Evolutionary conservation across 2,113 vertebrate genomes (phyloP), one percentile per base, ranked within the genome.

Genomic region (Psophia crepitans): DNA sequence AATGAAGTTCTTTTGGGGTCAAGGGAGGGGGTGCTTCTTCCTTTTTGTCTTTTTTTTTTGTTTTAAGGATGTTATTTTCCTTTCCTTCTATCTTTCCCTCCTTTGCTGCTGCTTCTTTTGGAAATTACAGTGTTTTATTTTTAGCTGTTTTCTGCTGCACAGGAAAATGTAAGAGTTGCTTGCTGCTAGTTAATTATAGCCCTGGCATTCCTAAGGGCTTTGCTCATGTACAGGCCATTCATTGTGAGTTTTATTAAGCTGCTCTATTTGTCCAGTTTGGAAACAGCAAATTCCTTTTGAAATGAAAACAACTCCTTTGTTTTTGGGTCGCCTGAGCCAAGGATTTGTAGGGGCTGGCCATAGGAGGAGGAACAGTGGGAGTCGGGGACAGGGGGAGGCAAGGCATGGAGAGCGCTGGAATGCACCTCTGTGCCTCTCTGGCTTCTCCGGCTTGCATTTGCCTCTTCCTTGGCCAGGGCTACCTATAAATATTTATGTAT

Each of bases 151-250:
- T 96, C 96, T 97, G 90, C 97, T 96, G 93, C 96, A 96, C 94
- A 96, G 95, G 96, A 97, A 97, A 97, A 98, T 97, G 95, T 97
- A 97, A 96, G 96, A 96, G 93, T 96, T 97, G 96, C 97, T 97
- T 97, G 97, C 97, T 97, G 97, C 97, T 98, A 96, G 97, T 97
- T 97, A 97, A 98, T 97, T 97, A 97, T 97, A 98, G 97, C 96
- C 95, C 95, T 96, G 97, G 97, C 97, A 97, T 98, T 97, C 97
- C 92, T 97, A 82, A 96, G 94, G 97, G 87, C 95, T 98, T 97
- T 97, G 97, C 97, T 98, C 97, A 96, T 97, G 96, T 97, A 97
- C 95, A 96, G 96, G 97, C 97, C 97, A 96, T 96, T 97, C 97
- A 96, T 97, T 97, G 97, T 97, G 93, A 97, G 93, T 96, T 97